Evolutionary conservation across 1,140 invertebrate species (phyloP).

Genomic region (Maconellicoccus hirsutus): DNA sequence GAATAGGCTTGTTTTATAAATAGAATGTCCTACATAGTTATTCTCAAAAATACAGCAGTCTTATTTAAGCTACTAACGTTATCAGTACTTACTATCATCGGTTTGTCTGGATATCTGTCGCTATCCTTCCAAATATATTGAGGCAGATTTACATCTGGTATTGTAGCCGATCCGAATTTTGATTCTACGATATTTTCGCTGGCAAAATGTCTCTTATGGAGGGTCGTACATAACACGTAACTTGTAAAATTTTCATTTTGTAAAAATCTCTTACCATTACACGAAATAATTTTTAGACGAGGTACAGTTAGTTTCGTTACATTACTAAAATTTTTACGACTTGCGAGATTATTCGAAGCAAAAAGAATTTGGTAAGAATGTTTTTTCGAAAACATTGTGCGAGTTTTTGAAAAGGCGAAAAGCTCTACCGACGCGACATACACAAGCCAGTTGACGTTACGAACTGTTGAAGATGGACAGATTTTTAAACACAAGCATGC

Average conservation of each 20-base stretch:
- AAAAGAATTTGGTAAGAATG: not conserved
- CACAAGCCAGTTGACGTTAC: not conserved
- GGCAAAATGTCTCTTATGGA: not conserved
- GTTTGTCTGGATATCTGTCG: slow-evolving; percentile 39
- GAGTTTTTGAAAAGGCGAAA: not conserved
- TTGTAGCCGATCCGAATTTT: slow-evolving; percentile 38
- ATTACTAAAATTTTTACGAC: not conserved
- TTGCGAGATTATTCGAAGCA: not conserved
- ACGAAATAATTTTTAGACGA: not conserved
- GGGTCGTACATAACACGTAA: not conserved
- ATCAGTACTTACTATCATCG: slow-evolving; percentile 41
- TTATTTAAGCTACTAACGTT: not conserved
- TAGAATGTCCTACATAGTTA: too few species aligned
- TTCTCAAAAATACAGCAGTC: too few species aligned
- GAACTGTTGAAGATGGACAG: not conserved
- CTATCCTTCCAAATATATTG: slow-evolving; percentile 41
- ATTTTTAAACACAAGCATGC: not conserved
- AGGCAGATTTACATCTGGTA: slow-evolving; percentile 40
- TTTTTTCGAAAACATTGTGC: slow-evolving; percentile 6
- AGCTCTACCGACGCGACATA: not conserved
- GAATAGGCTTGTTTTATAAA: too few species aligned
- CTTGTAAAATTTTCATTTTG: not conserved
- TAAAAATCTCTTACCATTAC: not conserved
- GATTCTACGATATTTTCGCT: slow-evolving; percentile 31
- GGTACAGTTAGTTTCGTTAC: not conserved